Conservation (phyloP, 2,888 invertebrate species). For the Notodonta dromedarius region DNA sequence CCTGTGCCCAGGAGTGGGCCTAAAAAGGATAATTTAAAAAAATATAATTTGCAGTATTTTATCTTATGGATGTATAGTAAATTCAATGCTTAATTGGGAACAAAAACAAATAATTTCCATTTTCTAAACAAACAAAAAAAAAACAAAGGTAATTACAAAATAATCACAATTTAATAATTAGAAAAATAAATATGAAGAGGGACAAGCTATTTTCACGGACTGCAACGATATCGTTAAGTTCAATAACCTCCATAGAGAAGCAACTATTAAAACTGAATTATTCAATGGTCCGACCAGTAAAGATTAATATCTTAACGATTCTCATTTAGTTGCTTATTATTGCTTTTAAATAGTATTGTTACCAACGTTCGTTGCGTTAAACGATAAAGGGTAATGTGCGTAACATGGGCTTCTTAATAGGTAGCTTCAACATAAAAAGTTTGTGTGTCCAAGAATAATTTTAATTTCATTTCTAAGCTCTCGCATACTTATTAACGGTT, state of each 20-base stretch:
- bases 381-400: conserved; percentile 29
- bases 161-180: too few species aligned
- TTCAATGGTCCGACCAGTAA: conserved; percentile 25
- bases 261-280: conserved; percentile 17
- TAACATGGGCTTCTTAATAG: conserved; percentile 5
- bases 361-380: conserved; percentile 15
- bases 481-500: too few species aligned
- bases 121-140: too few species aligned
- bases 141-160: too few species aligned
- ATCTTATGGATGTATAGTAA: too few species aligned
- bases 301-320: conserved; percentile 28
- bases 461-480: too few species aligned
- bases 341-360: conserved; percentile 42
- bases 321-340: conserved; percentile 29
- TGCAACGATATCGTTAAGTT: conserved; percentile 15
- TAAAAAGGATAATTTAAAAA: too few species aligned
- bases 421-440: background rate
- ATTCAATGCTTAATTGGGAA: too few species aligned
- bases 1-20: too few species aligned
- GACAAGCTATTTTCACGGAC: background rate
- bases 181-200: background rate
- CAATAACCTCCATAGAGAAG: conserved; percentile 15
- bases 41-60: too few species aligned
- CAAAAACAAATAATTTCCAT: too few species aligned
- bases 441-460: background rate